A percentile compares a stretch with the other conserved stretches of the same genome.
Evolutionary conservation across 2,888 invertebrate genomes (phyloP).

Genomic region (Euzetes globulus): DNA sequence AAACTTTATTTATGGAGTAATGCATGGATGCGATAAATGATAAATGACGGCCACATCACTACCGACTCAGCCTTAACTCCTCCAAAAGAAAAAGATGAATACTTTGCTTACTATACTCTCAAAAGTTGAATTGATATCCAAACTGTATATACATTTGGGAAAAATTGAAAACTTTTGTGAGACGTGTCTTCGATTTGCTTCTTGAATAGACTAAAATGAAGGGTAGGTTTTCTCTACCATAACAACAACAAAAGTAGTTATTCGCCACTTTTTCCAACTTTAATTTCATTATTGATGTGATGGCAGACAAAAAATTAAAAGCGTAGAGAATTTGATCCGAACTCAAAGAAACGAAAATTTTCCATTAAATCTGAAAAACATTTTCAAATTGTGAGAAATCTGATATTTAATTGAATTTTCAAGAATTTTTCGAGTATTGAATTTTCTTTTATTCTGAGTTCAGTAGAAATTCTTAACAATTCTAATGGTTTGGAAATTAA

Average conservation of each 20-base stretch:
- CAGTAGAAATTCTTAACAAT: too few species aligned
- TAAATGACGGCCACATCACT: constrained; percentile 10
- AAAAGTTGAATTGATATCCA: neutral
- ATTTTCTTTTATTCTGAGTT: too few species aligned
- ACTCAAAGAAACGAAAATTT: neutral
- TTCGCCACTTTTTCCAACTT: neutral
- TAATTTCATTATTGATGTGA: constrained; percentile 3
- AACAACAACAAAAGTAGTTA: neutral
- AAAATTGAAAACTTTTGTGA: constrained; percentile 1
- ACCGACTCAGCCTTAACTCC: neutral
- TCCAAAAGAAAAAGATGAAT: neutral
- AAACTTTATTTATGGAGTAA: constrained; percentile 25
- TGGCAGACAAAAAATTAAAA: neutral
- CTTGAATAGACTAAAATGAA: neutral
- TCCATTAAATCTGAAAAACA: neutral
- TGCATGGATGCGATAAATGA: constrained; percentile 1
- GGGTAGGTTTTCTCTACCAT: neutral
- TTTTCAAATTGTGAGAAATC: neutral
- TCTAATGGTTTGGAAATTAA: too few species aligned
- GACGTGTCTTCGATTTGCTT: neutral
- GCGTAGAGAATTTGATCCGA: neutral
- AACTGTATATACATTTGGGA: neutral
- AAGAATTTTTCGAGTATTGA: neutral
- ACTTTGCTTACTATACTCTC: constrained; percentile 1
- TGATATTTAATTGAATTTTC: constrained; percentile 4